Conservation (phyloP, 1,140 invertebrate genomes). For the Eurosta solidaginis region DNA sequence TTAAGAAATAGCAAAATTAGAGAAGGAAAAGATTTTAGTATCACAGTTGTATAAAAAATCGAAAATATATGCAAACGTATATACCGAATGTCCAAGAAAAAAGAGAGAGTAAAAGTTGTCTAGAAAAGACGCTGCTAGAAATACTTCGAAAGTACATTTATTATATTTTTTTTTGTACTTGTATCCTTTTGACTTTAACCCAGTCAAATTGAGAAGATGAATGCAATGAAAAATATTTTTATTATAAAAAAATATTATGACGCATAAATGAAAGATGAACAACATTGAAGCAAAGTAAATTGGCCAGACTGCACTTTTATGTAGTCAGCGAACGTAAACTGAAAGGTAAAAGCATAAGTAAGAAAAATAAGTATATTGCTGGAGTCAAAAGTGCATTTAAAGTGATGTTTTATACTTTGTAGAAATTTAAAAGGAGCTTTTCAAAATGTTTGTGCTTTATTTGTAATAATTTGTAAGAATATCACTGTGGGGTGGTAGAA, state of each 20-base stretch:
- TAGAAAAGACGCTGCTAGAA: not conserved
- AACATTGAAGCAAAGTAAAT: not conserved
- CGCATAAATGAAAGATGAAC: not conserved
- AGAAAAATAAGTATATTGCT: not conserved
- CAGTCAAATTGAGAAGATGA: not conserved
- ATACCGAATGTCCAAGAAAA: not conserved
- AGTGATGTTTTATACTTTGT: too few species aligned
- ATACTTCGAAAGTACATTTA: not conserved
- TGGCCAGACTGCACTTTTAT: not conserved
- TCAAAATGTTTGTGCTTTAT: too few species aligned
- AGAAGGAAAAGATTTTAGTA: not conserved
- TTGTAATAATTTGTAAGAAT: too few species aligned
- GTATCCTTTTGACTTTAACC: not conserved
- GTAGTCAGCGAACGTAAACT: not conserved
- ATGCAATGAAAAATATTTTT: not conserved
- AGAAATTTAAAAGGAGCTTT: too few species aligned
- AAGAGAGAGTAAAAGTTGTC: not conserved
- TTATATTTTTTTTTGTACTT: not conserved
- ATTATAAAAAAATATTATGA: not conserved
- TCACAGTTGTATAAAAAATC: not conserved
- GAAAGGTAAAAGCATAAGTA: not conserved
- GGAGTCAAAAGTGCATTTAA: too few species aligned
- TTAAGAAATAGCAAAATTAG: not conserved
- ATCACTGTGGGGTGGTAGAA: too few species aligned
- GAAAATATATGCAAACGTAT: not conserved